A percentile compares a stretch with the other conserved stretches of the same genome.
phyloP scores from a whole-genome alignment of 1,140 invertebrate genomes.

The Eubasilissa regina region DNA sequence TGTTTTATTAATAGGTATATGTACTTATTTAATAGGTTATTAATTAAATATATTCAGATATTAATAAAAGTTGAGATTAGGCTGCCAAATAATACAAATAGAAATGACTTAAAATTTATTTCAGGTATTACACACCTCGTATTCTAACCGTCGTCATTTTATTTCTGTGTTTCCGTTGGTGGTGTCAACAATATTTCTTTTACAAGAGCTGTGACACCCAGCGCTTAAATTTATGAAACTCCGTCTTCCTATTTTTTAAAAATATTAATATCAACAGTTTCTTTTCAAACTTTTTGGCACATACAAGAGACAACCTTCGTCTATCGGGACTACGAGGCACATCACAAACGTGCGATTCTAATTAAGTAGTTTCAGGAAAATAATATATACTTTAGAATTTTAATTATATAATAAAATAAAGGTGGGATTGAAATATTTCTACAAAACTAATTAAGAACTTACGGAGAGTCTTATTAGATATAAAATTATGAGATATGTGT shows the following conservation, averaged over 20 bases:
- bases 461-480: too few relatives aligned
- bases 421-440: too few relatives aligned
- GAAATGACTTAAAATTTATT: constrained; percentile 7
- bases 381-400: too few relatives aligned
- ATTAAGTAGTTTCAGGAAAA: too few relatives aligned
- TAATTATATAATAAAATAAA: too few relatives aligned
- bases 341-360: not conserved
- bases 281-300: constrained; percentile 20
- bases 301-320: constrained; percentile 14
- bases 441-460: too few relatives aligned
- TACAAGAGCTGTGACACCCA: not conserved
- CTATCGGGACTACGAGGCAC: constrained; percentile 10
- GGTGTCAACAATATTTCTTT: constrained; percentile 13
- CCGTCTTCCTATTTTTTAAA: constrained; percentile 14
- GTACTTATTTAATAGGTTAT: too few relatives aligned
- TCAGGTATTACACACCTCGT: not conserved
- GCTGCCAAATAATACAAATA: not conserved
- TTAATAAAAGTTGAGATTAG: too few relatives aligned
- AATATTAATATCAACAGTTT: constrained; percentile 7
- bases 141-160: not conserved
- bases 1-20: too few relatives aligned
- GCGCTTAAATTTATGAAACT: not conserved
- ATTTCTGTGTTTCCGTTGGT: not conserved
- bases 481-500: too few relatives aligned
- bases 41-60: too few relatives aligned